Conservation (phyloP, 1,140 invertebrate species). For the Drosophila pseudoananassae region DNA sequence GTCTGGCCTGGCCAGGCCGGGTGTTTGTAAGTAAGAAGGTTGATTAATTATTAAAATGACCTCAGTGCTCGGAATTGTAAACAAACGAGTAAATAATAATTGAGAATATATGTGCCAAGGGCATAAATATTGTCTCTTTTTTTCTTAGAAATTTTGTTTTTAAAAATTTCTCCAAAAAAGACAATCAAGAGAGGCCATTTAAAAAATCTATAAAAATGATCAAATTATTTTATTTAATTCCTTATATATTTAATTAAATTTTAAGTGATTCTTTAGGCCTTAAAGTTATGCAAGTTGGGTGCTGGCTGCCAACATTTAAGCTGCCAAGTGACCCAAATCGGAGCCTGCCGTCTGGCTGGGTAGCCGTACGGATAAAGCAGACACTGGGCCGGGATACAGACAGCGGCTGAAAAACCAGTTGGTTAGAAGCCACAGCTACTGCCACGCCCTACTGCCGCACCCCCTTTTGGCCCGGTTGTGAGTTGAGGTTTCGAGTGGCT, state of each 20-base stretch:
- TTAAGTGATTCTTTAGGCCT: no score
- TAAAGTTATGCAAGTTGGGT: background rate
- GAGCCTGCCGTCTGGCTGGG: constrained; percentile 24
- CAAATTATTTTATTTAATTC: no score
- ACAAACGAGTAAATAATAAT: background rate
- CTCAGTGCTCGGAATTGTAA: constrained; percentile 2
- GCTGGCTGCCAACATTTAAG: constrained; percentile 1
- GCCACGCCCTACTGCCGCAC: background rate
- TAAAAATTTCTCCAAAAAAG: no score
- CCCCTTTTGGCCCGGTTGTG: background rate
- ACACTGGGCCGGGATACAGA: background rate
- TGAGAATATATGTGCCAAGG: background rate
- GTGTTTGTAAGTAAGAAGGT: constrained; percentile 20
- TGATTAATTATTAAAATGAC: constrained; percentile 31
- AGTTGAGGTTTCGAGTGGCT: constrained; percentile 16
- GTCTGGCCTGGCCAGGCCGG: background rate
- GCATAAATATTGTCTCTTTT: background rate
- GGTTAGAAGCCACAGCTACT: background rate
- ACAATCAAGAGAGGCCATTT: no score
- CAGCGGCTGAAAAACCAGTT: background rate
- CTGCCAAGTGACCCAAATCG: constrained; percentile 57
- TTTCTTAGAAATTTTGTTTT: no score
- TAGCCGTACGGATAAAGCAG: background rate
- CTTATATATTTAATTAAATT: no score
- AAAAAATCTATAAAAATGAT: no score